These are phyloP conservation scores for Scolanthus callimorphus DNA, from an alignment of 92 coral and sea anemone genomes.

Conservation along the genomic window DNA sequence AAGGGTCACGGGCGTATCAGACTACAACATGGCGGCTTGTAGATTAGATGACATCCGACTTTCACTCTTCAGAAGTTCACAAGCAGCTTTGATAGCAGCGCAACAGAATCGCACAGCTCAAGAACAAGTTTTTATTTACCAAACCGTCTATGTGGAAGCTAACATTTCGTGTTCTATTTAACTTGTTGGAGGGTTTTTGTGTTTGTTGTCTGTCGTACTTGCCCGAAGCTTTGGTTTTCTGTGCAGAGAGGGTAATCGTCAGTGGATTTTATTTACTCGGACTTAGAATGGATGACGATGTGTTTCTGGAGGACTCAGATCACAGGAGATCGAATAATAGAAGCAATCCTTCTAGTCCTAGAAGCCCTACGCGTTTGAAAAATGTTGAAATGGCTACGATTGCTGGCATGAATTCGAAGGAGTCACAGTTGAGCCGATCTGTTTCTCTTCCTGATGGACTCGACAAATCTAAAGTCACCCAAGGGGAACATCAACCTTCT, in stretches of 20 bases:
- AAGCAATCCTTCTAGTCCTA: conserved; percentile 7
- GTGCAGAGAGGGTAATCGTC: conserved; percentile 18
- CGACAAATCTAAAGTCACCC: conserved; percentile 25
- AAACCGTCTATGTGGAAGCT: conserved; percentile 25
- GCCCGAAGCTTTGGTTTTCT: conserved; percentile 26
- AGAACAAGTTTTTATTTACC: no score
- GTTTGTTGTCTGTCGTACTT: conserved; percentile 18
- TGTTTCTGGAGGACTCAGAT: conserved; percentile 16
- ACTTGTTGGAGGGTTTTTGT: conserved; percentile 16
- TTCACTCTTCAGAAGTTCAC: not conserved
- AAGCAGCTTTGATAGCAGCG: no score
- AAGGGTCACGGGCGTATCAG: not conserved
- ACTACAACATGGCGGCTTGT: not conserved
- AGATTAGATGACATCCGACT: not conserved
- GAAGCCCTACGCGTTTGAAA: conserved; percentile 12
- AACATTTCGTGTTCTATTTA: conserved; percentile 18
- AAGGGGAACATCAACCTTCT: conserved; percentile 31
- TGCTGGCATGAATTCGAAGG: conserved; percentile 7
- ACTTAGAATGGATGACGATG: conserved; percentile 38
- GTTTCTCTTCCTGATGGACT: conserved; percentile 62
- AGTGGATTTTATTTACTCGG: conserved; percentile 22
- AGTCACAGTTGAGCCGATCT: conserved; percentile 32
- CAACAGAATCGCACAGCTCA: no score
- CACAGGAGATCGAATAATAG: conserved; percentile 7
- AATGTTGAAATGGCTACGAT: conserved; percentile 26